phyloP scores from a whole-genome alignment of 2,113 vertebrate species.

The Petrocephalus microphthalmus region DNA sequence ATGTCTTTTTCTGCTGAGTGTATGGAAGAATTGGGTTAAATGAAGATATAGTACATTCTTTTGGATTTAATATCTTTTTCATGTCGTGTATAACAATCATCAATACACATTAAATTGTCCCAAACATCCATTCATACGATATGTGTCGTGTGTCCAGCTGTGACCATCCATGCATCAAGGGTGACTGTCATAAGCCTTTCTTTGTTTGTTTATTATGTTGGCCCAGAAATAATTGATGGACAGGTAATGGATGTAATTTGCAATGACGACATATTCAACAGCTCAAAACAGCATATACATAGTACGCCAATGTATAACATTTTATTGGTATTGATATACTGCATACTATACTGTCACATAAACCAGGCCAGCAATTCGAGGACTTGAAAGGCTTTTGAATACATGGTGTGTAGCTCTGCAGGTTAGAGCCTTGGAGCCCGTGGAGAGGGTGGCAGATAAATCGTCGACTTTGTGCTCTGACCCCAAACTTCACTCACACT shows the following conservation, averaged over 20 bases:
- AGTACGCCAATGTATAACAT: background rate
- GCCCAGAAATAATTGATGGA: background rate
- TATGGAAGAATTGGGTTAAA: background rate
- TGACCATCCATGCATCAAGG: background rate
- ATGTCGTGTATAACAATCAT: background rate
- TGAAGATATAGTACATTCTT: background rate
- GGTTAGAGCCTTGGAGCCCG: background rate
- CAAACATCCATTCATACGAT: background rate
- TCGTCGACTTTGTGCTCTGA: background rate
- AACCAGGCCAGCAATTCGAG: background rate
- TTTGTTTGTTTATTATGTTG: background rate
- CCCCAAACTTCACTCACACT: background rate
- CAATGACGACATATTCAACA: background rate
- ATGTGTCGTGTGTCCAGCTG: background rate
- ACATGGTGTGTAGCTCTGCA: background rate
- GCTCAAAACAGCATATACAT: background rate
- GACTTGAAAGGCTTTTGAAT: background rate
- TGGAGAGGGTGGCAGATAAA: background rate
- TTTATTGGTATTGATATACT: background rate
- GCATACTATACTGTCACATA: background rate
- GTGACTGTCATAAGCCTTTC: background rate
- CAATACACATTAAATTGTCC: background rate
- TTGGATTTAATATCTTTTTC: background rate
- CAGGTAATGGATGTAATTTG: background rate
- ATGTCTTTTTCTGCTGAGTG: background rate